Percentiles rank a stretch among this genome's conserved stretches.
Evolutionary conservation across 2,888 invertebrate genomes (phyloP).

Genomic region (Tortricodes alternella): DNA sequence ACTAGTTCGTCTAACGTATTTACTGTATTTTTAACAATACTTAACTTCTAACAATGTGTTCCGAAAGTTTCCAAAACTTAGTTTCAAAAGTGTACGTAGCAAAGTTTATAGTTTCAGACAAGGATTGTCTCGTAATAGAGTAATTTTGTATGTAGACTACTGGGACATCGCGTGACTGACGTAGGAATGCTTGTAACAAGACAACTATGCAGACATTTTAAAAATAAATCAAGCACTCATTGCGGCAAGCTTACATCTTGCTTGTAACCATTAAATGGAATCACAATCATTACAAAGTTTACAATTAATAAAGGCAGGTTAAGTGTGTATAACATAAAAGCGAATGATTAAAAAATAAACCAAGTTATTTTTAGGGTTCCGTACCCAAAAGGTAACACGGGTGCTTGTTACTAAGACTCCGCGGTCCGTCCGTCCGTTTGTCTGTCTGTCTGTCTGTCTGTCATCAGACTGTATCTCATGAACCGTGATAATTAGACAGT

Average conservation of each 20-base stretch:
- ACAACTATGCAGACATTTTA: slow-evolving; percentile 35
- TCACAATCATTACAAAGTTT: background rate
- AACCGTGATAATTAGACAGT: no score
- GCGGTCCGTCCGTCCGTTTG: no score
- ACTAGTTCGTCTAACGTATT: no score
- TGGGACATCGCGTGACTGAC: slow-evolving; percentile 68
- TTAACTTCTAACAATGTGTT: no score
- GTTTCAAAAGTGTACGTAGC: no score
- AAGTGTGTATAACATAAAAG: background rate
- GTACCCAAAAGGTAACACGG: no score
- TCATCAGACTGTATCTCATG: no score
- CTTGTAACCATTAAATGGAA: slow-evolving; percentile 3
- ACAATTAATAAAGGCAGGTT: background rate
- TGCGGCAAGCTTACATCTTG: slow-evolving; percentile 1
- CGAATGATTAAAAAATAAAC: background rate
- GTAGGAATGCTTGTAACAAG: slow-evolving; percentile 60
- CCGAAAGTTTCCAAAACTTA: no score
- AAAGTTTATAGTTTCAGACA: slow-evolving; percentile 1
- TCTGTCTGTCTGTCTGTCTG: no score
- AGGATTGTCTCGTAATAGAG: slow-evolving; percentile 48
- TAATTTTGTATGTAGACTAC: slow-evolving; percentile 59
- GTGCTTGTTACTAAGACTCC: no score
- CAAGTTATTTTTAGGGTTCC: slow-evolving; percentile 33
- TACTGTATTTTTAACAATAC: no score
- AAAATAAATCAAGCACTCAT: slow-evolving; percentile 16